Evolutionary conservation across 2,113 vertebrate species (phyloP).

Genomic region (Indri indri): DNA sequence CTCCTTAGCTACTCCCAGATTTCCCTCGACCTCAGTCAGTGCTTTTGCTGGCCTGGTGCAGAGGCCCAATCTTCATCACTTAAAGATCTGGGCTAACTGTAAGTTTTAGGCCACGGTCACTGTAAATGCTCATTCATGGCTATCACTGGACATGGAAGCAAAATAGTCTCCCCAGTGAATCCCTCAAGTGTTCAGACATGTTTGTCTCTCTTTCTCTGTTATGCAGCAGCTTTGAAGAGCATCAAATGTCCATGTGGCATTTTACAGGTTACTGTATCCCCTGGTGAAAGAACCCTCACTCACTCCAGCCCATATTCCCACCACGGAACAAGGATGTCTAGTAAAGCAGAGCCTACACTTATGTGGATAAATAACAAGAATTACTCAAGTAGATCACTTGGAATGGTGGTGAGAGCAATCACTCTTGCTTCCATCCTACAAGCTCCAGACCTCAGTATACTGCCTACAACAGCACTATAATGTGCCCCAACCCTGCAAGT

Average conservation of each 20-base stretch:
- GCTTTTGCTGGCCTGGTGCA: not conserved
- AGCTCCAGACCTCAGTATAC: not conserved
- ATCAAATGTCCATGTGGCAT: not conserved
- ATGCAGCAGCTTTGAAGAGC: not conserved
- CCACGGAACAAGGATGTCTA: not conserved
- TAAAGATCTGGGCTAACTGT: not conserved
- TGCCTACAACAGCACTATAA: not conserved
- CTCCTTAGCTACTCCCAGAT: not conserved
- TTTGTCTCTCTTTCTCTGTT: not conserved
- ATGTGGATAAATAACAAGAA: not conserved
- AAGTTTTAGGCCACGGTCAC: not conserved
- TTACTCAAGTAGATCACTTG: not conserved
- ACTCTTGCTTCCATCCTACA: not conserved
- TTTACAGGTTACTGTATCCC: not conserved
- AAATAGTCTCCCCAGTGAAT: not conserved
- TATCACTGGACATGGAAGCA: not conserved
- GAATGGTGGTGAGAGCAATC: not conserved
- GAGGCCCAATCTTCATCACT: not conserved
- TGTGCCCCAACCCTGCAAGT: fast-evolving
- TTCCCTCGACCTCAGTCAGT: not conserved
- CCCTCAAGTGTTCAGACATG: not conserved
- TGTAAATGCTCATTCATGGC: not conserved
- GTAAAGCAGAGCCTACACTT: not conserved
- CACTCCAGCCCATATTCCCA: not conserved
- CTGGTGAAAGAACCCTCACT: not conserved